Percentiles rank a stretch among this genome's conserved stretches.
phyloP scores from a whole-genome alignment of 2,888 invertebrate genomes.

The Biston betularia region DNA sequence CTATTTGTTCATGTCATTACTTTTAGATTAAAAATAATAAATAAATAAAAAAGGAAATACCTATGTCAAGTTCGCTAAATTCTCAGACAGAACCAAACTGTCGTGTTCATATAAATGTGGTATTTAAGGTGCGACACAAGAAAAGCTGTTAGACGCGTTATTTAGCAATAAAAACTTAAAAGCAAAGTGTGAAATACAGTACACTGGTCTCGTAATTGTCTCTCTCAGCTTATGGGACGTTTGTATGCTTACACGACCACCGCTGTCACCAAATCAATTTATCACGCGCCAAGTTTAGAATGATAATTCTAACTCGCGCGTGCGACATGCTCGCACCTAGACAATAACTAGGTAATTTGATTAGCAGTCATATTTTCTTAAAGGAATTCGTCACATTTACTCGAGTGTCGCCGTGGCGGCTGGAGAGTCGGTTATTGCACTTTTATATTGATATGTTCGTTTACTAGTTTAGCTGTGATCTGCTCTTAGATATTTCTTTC shows the following conservation, averaged over 20 bases:
- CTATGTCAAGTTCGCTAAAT: neutral
- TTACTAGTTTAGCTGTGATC: neutral
- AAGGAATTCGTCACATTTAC: slow-evolving; percentile 50
- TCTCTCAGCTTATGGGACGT: slow-evolving; percentile 63
- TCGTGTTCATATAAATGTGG: neutral
- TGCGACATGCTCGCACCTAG: slow-evolving; percentile 70
- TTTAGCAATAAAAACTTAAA: slow-evolving; percentile 49
- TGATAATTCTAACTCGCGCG: slow-evolving; percentile 69
- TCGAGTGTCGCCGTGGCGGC: neutral
- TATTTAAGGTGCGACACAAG: slow-evolving; percentile 7
- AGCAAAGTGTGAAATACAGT: slow-evolving; percentile 58
- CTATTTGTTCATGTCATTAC: no score
- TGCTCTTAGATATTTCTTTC: neutral
- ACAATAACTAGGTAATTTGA: slow-evolving; percentile 71
- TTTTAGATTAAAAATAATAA: no score
- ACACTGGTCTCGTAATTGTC: slow-evolving; percentile 63
- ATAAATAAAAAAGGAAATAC: no score
- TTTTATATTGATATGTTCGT: neutral
- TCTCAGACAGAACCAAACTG: neutral
- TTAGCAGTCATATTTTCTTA: slow-evolving; percentile 57
- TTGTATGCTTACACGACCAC: slow-evolving; percentile 69
- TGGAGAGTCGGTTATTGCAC: neutral
- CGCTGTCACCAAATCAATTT: slow-evolving; percentile 75
- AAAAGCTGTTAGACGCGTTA: slow-evolving; percentile 32
- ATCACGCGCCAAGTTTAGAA: slow-evolving; percentile 72